Evolutionary conservation across 2,797 vertebrate species (phyloP).

Genomic region (Bradypodion pumilum): DNA sequence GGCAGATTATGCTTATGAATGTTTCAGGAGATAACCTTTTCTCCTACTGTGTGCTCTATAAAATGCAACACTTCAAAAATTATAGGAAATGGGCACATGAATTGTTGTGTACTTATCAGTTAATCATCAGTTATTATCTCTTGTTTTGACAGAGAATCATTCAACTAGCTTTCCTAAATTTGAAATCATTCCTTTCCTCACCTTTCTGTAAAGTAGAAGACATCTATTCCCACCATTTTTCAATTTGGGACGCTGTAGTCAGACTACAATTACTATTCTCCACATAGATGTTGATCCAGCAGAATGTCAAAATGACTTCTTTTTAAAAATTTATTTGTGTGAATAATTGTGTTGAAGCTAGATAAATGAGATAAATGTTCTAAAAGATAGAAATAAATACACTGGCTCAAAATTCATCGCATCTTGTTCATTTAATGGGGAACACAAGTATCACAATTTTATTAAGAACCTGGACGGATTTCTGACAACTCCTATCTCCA

Average conservation of each 20-base stretch:
- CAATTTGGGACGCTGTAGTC: slow-evolving; percentile 22
- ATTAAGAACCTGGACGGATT: neutral
- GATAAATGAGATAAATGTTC: neutral
- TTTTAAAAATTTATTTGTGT: slow-evolving; percentile 27
- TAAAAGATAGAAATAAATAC: neutral
- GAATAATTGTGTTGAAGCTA: slow-evolving; percentile 27
- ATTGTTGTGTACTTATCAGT: slow-evolving; percentile 48
- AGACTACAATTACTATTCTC: neutral
- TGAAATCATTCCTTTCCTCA: neutral
- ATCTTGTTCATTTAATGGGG: neutral
- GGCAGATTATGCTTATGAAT: neutral
- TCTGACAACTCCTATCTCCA: neutral
- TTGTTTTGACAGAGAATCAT: slow-evolving; percentile 31
- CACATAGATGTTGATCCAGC: neutral
- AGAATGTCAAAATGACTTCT: slow-evolving; percentile 8
- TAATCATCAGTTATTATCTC: slow-evolving; percentile 44
- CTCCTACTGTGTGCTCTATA: neutral
- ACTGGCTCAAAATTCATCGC: neutral
- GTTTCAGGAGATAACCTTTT: neutral
- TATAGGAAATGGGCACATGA: slow-evolving; percentile 14
- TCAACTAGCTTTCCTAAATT: neutral
- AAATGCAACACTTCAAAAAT: slow-evolving; percentile 17
- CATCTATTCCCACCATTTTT: neutral
- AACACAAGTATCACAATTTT: neutral
- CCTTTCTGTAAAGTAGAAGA: neutral